These are phyloP conservation scores for Saturnia japonica DNA, from an alignment of 2,888 invertebrate species.

Conservation along the genomic window DNA sequence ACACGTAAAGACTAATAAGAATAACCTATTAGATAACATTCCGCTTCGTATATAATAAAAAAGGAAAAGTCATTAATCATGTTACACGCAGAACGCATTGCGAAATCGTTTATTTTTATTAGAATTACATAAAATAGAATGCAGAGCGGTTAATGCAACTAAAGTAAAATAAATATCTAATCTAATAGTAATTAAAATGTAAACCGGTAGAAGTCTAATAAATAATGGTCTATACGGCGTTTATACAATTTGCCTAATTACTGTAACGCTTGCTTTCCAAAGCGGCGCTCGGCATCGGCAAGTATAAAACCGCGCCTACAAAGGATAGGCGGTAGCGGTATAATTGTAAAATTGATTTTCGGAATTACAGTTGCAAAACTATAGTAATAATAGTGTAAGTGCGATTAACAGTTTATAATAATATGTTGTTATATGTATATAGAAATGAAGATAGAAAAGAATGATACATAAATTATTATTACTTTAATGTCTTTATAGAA, in stretches of 20 bases:
- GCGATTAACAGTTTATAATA: neutral
- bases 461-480: no score
- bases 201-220: constrained; percentile 56
- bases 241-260: constrained; percentile 71
- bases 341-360: neutral
- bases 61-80: constrained; percentile 31
- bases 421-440: neutral
- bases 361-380: neutral
- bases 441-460: no score
- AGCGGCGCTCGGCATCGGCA: constrained; percentile 43
- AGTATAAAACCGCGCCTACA: constrained; percentile 36
- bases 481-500: no score
- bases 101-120: constrained; percentile 42
- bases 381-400: neutral
- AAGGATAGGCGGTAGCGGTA: constrained; percentile 11
- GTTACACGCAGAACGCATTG: constrained; percentile 30
- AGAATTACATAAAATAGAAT: constrained; percentile 43
- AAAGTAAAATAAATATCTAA: constrained; percentile 44
- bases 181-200: constrained; percentile 61
- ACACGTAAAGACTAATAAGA: neutral
- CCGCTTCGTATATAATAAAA: constrained; percentile 24
- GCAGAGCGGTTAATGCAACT: constrained; percentile 42
- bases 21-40: constrained; percentile 24
- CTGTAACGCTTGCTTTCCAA: constrained; percentile 61
- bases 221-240: constrained; percentile 61